Percentiles rank a stretch among this genome's conserved stretches.
Evolutionary conservation across 2,888 invertebrate genomes (phyloP).

Genomic region (Macrophya alboannulata): DNA sequence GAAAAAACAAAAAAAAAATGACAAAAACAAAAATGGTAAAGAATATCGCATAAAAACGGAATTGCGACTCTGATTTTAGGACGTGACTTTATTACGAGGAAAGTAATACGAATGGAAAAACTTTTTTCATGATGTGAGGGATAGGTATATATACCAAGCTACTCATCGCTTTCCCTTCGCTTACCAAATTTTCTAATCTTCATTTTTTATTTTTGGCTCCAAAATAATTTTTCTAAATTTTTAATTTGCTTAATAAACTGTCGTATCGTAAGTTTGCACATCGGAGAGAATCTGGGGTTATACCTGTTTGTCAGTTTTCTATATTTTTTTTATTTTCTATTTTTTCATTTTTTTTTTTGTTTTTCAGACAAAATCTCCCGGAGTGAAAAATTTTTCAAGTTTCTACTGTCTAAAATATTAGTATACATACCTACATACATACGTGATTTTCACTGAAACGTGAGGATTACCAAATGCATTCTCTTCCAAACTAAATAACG

Average conservation of each 20-base stretch:
- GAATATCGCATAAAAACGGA: constrained; percentile 19
- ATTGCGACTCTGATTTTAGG: constrained; percentile 18
- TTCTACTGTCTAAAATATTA: constrained; percentile 11
- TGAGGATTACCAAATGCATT: constrained; percentile 20
- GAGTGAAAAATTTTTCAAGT: not conserved
- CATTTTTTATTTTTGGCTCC: not conserved
- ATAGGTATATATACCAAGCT: not conserved
- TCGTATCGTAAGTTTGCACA: not conserved
- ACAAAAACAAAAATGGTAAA: not conserved
- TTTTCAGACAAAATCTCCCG: not conserved
- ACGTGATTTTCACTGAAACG: constrained; percentile 24
- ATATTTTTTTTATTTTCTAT: not conserved
- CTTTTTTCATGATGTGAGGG: constrained; percentile 19
- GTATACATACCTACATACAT: no score
- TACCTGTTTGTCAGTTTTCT: no score
- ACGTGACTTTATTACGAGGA: constrained; percentile 34
- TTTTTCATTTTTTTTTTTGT: not conserved
- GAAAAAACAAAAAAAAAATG: not conserved
- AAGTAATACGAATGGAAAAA: constrained; percentile 24
- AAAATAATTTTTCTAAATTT: not conserved
- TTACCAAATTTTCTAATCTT: not conserved
- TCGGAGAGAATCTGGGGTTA: no score
- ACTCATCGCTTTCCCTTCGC: not conserved
- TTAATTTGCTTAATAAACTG: no score
- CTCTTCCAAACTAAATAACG: not conserved